phyloP scores from a whole-genome alignment of 2,113 vertebrate genomes.

The Melanocharis versteri region DNA sequence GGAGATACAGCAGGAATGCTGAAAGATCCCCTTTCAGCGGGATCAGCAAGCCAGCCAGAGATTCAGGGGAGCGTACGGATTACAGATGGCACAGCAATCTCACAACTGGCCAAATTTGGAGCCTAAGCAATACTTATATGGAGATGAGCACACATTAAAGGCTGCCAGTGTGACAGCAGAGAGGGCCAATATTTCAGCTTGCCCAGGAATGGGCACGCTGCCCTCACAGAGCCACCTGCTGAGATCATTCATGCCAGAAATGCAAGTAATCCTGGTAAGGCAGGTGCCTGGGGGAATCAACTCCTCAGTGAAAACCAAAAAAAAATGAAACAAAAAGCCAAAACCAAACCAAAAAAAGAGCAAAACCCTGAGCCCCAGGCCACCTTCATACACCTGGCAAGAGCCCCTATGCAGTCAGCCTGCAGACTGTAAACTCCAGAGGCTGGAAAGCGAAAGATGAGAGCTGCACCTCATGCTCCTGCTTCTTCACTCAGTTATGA shows the following conservation, averaged over 20 bases:
- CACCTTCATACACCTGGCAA: neutral
- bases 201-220: neutral
- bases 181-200: neutral
- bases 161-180: slow-evolving; percentile 18
- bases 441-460: accelerated
- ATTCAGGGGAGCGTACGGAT: neutral
- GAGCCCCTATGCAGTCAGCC: neutral
- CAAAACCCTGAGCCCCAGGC: neutral
- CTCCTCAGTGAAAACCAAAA: neutral
- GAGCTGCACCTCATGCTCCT: neutral
- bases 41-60: neutral
- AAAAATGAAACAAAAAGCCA: neutral
- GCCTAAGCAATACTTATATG: slow-evolving; percentile 12
- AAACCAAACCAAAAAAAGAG: neutral
- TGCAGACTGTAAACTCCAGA: neutral
- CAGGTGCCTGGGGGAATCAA: neutral
- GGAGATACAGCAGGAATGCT: neutral
- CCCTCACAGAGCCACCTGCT: slow-evolving; percentile 14
- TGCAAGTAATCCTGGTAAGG: neutral
- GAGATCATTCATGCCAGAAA: slow-evolving; percentile 11
- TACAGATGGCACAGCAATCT: slow-evolving; percentile 41
- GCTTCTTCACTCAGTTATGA: neutral
- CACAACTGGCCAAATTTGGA: slow-evolving; percentile 11
- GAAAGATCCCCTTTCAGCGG: neutral
- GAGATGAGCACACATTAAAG: slow-evolving; percentile 16